Base-by-base conservation (phyloP, 1,140 invertebrate genomes). In the Nixonia krombeini region DNA sequence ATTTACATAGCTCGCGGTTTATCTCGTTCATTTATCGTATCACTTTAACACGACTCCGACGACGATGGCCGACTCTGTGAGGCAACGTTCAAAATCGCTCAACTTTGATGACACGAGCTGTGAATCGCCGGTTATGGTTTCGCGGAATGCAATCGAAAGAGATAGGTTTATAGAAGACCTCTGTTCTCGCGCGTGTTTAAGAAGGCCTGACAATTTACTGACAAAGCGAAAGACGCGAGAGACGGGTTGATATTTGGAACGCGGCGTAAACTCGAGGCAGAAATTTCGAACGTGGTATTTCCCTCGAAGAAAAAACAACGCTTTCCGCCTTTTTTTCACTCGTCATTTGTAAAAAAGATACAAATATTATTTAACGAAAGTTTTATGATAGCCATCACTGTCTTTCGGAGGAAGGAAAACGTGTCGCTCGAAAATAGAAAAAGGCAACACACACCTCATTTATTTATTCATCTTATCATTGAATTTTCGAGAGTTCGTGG, bases 81-180 rank as follows among this genome's bases (percentile, higher is more conserved):
- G 38, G 45, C 41, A 49, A 49, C 53, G 52, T 45, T 58, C 42
- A 40, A 58, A 63, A 63, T 69, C 58, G 55, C 66, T 68, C 58
- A 49, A 68, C 46, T 68, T 50, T 55, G 29, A 58, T 9, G 57
- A 33, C 52, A 58, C 65, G 49, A 57, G 53, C 65, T 53, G 62
- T 62, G 66, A 69, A 69, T 63, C 66, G 53, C 29, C 18, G 66
- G 53, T 70, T 70, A 70, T 70, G 66, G 59, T 59, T 63, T 68
- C 64, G 57, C 57, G 47, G 64, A 68, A 68, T 46, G 52, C 57
- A 56, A 62, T 68, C 53, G 59, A 63, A 51, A 41, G 49, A 63
- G 58, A 69, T 63, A 63, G 42, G 59, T 63, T 69, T 53, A 69
- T 59, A 67, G 38, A 59, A 55, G 45, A 29, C 55, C 45, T 50